Percentiles rank a stretch among this genome's conserved stretches.
Conservation (phyloP, 2,113 vertebrate genomes). For the Cichladusa arquata region DNA sequence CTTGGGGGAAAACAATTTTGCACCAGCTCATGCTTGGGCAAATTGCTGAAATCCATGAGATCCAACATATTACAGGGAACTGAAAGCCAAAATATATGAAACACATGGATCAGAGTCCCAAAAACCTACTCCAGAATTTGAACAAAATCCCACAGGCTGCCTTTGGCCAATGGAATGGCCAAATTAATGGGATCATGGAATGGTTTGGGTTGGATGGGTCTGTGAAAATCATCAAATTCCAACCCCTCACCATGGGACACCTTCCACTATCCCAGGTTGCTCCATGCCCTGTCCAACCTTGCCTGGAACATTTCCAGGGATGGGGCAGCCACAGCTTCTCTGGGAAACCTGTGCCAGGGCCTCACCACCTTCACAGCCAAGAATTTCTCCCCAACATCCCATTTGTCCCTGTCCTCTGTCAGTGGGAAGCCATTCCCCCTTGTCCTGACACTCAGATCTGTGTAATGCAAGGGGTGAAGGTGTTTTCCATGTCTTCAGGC, state of each 20-base stretch:
- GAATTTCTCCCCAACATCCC: not conserved
- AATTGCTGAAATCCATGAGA: not conserved
- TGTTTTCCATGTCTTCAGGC: not conserved
- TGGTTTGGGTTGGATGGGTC: not conserved
- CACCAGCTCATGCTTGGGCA: accelerated
- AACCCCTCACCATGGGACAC: not conserved
- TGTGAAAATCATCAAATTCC: not conserved
- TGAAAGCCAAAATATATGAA: not conserved
- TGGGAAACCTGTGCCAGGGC: not conserved
- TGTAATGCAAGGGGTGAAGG: accelerated
- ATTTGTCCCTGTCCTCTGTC: not conserved
- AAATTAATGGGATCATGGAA: not conserved
- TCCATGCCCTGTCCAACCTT: not conserved
- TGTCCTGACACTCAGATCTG: not conserved
- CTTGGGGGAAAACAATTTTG: not conserved
- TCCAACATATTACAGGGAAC: not conserved
- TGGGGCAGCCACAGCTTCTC: not conserved
- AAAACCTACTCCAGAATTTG: not conserved
- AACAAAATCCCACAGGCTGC: not conserved
- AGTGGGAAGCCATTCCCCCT: not conserved
- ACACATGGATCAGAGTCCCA: not conserved
- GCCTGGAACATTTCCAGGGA: not conserved
- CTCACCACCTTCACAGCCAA: not conserved
- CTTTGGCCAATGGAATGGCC: not conserved
- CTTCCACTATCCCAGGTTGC: not conserved